A percentile compares a stretch with the other conserved stretches of the same genome.
phyloP scores from a whole-genome alignment of 2,888 invertebrate species.

The Clunio marinus region DNA sequence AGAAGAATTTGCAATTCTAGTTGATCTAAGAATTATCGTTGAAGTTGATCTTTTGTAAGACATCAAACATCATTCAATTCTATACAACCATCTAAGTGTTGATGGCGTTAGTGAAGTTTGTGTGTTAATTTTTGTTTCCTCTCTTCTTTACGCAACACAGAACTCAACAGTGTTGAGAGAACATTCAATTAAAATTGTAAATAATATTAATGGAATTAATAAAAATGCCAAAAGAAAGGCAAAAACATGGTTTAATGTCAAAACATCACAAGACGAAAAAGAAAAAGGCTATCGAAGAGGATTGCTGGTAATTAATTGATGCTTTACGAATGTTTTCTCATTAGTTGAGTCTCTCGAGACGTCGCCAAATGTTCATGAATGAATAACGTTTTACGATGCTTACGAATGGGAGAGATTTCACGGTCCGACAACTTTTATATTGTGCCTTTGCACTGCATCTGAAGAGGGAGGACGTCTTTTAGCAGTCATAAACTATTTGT shows the following conservation, averaged over 20 bases:
- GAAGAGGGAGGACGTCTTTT: not conserved
- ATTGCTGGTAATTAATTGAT: constrained; percentile 1
- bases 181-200: constrained; percentile 9
- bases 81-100: no score
- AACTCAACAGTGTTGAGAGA: no score
- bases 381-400: not conserved
- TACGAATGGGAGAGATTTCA: not conserved
- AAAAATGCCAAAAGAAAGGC: not conserved
- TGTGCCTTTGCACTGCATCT: not conserved
- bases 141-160: no score
- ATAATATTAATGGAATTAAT: constrained; percentile 22
- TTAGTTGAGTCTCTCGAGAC: not conserved
- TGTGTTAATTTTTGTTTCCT: no score
- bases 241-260: not conserved
- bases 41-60: no score
- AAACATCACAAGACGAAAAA: not conserved
- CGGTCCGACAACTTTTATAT: not conserved
- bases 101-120: no score
- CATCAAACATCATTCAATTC: no score
- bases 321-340: not conserved
- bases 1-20: no score
- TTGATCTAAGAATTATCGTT: no score
- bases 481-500: not conserved
- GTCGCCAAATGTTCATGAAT: not conserved
- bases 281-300: no score